phyloP scores from a whole-genome alignment of 2,888 invertebrate genomes.

The Nomada flava region DNA sequence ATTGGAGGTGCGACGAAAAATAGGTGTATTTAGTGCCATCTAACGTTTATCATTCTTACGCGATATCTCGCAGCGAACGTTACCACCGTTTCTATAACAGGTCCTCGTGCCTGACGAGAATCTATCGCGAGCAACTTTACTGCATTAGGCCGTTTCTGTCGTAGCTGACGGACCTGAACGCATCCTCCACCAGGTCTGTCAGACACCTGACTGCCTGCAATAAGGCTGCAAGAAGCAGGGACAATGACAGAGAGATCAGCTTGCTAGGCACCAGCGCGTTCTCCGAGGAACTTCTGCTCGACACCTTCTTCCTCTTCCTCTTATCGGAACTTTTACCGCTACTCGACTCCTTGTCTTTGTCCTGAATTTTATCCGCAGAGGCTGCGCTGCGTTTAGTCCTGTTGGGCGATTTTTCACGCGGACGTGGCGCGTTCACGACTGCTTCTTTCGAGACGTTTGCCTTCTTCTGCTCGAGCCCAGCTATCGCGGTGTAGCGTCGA shows the following conservation, averaged over 20 bases:
- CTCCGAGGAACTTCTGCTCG: constrained; percentile 65
- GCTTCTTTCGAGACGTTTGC: constrained; percentile 27
- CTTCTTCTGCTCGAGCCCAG: constrained; percentile 46
- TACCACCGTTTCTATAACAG: background rate
- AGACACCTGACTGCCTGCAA: constrained; percentile 88
- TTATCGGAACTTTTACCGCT: constrained; percentile 64
- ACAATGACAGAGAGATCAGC: constrained; percentile 87
- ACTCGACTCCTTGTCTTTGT: constrained; percentile 46
- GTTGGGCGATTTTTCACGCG: constrained; percentile 57
- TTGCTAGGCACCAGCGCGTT: constrained; percentile 83
- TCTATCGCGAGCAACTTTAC: constrained; percentile 39
- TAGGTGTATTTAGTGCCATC: constrained; percentile 38
- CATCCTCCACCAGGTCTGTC: constrained; percentile 87
- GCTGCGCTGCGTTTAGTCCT: constrained; percentile 20
- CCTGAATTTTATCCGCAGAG: constrained; percentile 22
- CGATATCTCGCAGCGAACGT: constrained; percentile 16
- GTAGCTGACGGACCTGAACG: constrained; percentile 78
- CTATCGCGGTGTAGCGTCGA: constrained; percentile 55
- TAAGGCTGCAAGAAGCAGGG: constrained; percentile 87
- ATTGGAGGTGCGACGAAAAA: constrained; percentile 38
- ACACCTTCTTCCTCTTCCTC: constrained; percentile 73
- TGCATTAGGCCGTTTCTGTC: constrained; percentile 73
- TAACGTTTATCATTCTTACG: constrained; percentile 28
- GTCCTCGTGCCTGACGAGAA: constrained; percentile 13
- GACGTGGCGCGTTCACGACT: constrained; percentile 21